These are phyloP conservation scores for Diarsia rubi DNA, from an alignment of 2,888 invertebrate genomes.

Conservation along the genomic window DNA sequence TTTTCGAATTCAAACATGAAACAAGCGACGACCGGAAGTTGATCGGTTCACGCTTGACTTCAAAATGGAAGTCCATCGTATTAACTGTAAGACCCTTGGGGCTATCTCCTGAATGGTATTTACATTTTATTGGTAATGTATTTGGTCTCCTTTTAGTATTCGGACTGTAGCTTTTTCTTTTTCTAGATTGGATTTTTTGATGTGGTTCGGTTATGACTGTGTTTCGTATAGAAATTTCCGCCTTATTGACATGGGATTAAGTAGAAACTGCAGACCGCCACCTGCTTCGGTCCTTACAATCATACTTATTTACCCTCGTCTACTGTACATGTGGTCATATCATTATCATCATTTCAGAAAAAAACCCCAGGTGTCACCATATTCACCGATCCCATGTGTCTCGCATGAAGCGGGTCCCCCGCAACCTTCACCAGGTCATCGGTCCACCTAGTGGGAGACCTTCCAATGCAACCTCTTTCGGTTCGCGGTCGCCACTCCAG, in stretches of 20 bases:
- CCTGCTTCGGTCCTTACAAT: not conserved
- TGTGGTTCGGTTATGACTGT: not conserved
- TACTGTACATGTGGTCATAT: too few species aligned
- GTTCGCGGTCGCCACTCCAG: too few species aligned
- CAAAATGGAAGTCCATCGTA: conserved; percentile 46
- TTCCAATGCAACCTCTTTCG: too few species aligned
- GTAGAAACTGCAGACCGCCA: too few species aligned
- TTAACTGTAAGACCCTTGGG: conserved; percentile 40
- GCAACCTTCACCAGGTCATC: too few species aligned
- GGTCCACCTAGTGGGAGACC: too few species aligned
- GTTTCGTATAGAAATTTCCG: not conserved
- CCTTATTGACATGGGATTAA: too few species aligned
- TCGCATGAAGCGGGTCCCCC: too few species aligned
- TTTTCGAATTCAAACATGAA: conserved; percentile 55
- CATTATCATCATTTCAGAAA: too few species aligned
- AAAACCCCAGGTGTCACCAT: too few species aligned
- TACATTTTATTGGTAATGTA: conserved; percentile 54
- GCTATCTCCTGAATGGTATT: conserved; percentile 47
- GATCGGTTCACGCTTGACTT: conserved; percentile 55
- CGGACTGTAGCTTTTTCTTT: not conserved
- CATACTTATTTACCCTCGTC: too few species aligned
- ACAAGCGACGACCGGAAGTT: conserved; percentile 46
- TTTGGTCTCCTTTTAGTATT: conserved; percentile 38
- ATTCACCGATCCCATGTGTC: too few species aligned
- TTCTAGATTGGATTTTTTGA: conserved; percentile 8